Conservation (phyloP, 2,113 vertebrate species). For the Sialia sialis region DNA sequence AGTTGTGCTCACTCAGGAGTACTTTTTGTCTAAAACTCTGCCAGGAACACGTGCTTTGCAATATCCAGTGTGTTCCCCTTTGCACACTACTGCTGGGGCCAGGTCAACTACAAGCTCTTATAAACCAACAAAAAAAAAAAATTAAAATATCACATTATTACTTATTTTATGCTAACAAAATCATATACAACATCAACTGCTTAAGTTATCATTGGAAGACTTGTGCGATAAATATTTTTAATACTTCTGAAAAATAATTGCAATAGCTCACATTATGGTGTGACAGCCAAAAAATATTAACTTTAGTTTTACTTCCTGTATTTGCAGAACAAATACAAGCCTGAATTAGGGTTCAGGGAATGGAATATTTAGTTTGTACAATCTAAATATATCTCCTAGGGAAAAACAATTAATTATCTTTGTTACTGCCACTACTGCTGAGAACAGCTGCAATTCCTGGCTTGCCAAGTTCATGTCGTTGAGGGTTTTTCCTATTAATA, state of each 20-base stretch:
- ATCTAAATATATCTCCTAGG: constrained; percentile 40
- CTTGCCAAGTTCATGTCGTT: constrained; percentile 30
- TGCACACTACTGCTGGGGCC: neutral
- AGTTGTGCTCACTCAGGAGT: neutral
- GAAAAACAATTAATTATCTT: constrained; percentile 64
- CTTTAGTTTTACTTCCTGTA: neutral
- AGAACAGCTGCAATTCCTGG: constrained; percentile 55
- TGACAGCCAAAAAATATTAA: neutral
- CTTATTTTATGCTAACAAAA: neutral
- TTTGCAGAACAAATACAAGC: neutral
- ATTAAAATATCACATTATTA: neutral
- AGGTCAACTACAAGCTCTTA: neutral
- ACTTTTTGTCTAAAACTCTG: neutral
- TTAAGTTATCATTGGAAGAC: neutral
- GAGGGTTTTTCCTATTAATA: constrained; percentile 57
- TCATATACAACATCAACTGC: neutral
- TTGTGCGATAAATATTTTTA: neutral
- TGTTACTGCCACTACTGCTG: constrained; percentile 17
- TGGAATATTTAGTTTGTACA: neutral
- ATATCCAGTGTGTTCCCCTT: neutral
- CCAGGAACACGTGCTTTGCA: neutral
- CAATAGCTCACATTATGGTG: neutral
- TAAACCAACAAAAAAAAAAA: neutral
- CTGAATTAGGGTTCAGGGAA: constrained; percentile 1
- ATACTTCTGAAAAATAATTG: neutral